Conservation (phyloP, 2,113 vertebrate genomes). For the Aepyceros melampus region DNA sequence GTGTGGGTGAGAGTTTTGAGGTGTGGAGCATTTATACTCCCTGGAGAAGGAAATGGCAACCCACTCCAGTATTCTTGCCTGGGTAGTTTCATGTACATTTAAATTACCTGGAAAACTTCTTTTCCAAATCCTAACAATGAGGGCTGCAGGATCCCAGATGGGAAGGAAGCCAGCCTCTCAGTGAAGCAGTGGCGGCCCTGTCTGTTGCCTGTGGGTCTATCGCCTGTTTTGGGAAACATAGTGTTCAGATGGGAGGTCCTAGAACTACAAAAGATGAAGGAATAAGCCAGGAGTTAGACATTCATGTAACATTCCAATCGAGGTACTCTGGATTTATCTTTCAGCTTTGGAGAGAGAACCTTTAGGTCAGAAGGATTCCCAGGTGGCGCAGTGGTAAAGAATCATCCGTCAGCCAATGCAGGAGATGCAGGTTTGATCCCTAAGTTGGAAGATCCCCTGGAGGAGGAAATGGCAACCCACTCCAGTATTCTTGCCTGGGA, state of each 20-base stretch:
- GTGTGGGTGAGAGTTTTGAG: neutral
- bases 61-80: neutral
- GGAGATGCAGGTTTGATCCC: neutral
- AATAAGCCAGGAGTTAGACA: neutral
- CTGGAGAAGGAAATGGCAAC: neutral
- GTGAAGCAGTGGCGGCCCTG: neutral
- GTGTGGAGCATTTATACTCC: neutral
- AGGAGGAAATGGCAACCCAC: neutral
- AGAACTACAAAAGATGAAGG: neutral
- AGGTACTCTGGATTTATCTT: neutral
- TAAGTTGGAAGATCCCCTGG: neutral
- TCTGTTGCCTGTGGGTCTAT: neutral
- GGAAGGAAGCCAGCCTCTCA: neutral
- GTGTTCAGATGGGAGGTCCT: neutral
- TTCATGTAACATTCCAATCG: neutral
- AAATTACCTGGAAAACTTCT: neutral
- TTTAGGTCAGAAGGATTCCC: neutral
- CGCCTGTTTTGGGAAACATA: neutral
- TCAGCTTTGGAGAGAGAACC: neutral
- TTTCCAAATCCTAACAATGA: neutral
- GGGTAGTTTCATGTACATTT: neutral
- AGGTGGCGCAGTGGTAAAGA: neutral
- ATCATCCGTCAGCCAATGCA: rapidly evolving
- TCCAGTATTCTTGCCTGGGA: neutral
- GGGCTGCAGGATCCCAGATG: neutral